Evolutionary conservation across 2,888 invertebrate genomes (phyloP), one percentile per base, ranked within the genome.

Genomic region (Fragum sueziense): DNA sequence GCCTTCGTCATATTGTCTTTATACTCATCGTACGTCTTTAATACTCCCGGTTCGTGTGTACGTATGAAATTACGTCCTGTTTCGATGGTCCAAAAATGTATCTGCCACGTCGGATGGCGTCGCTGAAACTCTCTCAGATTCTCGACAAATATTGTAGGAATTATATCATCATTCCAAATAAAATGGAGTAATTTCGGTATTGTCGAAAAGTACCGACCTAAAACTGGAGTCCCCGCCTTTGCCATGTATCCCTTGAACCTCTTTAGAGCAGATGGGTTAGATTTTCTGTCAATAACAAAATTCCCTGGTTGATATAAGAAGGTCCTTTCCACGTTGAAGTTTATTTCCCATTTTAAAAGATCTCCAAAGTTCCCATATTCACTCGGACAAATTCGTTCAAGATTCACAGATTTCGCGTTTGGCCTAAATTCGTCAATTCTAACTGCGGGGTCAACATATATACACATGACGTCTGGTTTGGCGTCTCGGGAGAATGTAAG

Each of bases 11-110:
- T 89, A 34, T 81, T 82, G 65, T 87, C 83, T 3, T 85, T 70
- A 76, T 90, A 91, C 25, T 79, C 80, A 74, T 90, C 85, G 77
- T 83, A 91, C 4, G 86, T 82, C 6, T 75, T 57, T 31, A 90
- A 71, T 52, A 88, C 84, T 37, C 83, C 54, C 3, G 91, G 89
- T 77, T 89, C 91, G 52, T 85, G 83, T 1, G 85, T 83, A 9
- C 75, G 73, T 52, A 92, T 65, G 41, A 65, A 65, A 27, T 65
- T 22, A 1, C 41, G 22, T 11, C 65, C 65, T 22, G 65, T n/a
- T 65, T 65, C 34, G 22, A 65, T 34, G 2, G 65, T 65, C 65
- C 65, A 65, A 11, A 65, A 65, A 65, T 65, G 37, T 41, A 65
- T 41, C 17, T 41, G 33, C 65, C 65, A 65, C 4, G 65, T 25